Conservation (phyloP, 2,888 invertebrate species). For the Eupithecia centaureata region DNA sequence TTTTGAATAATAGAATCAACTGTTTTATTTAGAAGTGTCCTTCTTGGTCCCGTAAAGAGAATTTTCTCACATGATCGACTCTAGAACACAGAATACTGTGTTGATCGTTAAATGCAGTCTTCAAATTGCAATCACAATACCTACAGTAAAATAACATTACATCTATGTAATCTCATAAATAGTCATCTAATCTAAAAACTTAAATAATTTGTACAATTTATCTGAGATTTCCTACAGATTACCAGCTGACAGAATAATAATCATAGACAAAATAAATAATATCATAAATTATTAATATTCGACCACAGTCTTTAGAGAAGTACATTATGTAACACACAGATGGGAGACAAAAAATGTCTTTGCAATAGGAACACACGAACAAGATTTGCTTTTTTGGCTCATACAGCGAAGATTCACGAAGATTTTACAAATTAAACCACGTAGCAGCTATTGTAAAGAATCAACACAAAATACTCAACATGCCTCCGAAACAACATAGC, state of each 20-base stretch:
- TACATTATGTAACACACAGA: conserved; percentile 62
- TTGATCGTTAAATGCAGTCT: conserved; percentile 80
- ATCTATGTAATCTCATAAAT: conserved; percentile 83
- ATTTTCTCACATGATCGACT: conserved; percentile 24
- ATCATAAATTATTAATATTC: conserved; percentile 77
- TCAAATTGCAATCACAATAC: conserved; percentile 74
- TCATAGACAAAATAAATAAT: conserved; percentile 77
- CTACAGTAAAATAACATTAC: conserved; percentile 67
- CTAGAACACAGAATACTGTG: conserved; percentile 59
- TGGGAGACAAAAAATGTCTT: conserved; percentile 68
- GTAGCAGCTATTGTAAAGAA: conserved; percentile 32
- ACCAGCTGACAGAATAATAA: conserved; percentile 68
- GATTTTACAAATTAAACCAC: conserved; percentile 47
- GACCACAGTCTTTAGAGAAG: conserved; percentile 79
- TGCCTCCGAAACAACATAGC: conserved; percentile 55
- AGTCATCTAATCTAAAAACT: conserved; percentile 72
- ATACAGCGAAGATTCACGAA: conserved; percentile 56
- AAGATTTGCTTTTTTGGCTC: conserved; percentile 70
- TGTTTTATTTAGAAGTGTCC: conserved; percentile 8
- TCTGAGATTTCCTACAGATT: conserved; percentile 66
- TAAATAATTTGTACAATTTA: conserved; percentile 82
- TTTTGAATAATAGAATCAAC: too few relatives aligned
- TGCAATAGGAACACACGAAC: conserved; percentile 76
- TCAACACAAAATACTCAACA: conserved; percentile 47
- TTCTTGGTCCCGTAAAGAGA: conserved; percentile 19